phyloP scores from a whole-genome alignment of 2,113 vertebrate species.

The Procapra przewalskii region DNA sequence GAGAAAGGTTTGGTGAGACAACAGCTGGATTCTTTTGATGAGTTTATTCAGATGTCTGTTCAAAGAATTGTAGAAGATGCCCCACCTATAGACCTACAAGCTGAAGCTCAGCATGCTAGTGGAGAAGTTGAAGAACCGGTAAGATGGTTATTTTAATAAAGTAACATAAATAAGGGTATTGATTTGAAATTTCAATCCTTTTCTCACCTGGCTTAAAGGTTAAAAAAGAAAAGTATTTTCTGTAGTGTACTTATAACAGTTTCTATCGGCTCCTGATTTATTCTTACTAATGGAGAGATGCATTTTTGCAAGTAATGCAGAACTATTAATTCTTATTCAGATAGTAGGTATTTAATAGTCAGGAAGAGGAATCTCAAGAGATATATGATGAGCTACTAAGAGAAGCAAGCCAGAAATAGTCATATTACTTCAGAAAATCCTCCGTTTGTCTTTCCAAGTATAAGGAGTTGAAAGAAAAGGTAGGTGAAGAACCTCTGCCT shows the following conservation, averaged over 20 bases:
- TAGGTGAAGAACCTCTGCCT: neutral
- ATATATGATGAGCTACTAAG: neutral
- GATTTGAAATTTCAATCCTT: neutral
- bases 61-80: constrained; percentile 99
- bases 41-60: constrained; percentile 99
- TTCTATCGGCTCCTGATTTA: neutral
- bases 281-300: neutral
- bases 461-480: neutral
- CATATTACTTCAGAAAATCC: neutral
- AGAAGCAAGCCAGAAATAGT: neutral
- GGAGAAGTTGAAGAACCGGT: constrained; percentile 98
- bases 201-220: neutral
- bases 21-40: constrained; percentile 98
- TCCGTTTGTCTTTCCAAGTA: neutral
- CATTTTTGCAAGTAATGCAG: neutral
- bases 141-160: constrained; percentile 67
- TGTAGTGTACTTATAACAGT: neutral
- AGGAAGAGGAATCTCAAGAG: neutral
- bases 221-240: constrained; percentile 1
- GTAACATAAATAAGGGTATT: neutral
- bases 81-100: constrained; percentile 96
- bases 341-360: neutral
- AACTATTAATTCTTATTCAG: neutral
- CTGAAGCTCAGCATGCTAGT: constrained; percentile 96
- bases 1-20: constrained; percentile 98